phyloP scores from a whole-genome alignment of 2,888 invertebrate species.

The Ashinkailepas kermadecensis region DNA sequence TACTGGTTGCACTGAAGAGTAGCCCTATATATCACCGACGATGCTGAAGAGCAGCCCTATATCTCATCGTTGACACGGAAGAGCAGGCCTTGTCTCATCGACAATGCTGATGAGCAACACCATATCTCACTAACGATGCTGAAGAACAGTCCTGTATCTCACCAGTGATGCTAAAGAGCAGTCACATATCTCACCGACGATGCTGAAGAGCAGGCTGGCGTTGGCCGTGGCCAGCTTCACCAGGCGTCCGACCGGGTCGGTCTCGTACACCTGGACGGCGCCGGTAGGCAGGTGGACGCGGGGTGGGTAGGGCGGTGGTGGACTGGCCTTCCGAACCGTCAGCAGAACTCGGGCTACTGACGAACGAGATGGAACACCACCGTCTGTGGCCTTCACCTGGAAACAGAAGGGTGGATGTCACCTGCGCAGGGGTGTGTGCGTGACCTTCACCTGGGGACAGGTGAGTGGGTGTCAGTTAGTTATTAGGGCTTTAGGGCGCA shows the following conservation, averaged over 20 bases:
- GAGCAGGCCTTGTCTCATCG: too few species aligned
- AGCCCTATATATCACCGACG: constrained; percentile 39
- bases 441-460: constrained; percentile 60
- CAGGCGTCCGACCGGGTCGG: constrained; percentile 74
- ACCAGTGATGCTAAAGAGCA: too few species aligned
- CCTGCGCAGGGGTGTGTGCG: constrained; percentile 36
- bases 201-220: constrained; percentile 74
- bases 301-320: constrained; percentile 49
- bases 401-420: constrained; percentile 2
- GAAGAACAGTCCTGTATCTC: constrained; percentile 60
- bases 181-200: not conserved
- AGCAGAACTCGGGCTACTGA: constrained; percentile 68
- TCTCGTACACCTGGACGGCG: constrained; percentile 41
- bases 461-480: too few species aligned
- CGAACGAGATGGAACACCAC: constrained; percentile 63
- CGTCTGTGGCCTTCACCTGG: constrained; percentile 74
- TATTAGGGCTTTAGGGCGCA: too few species aligned
- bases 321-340: constrained; percentile 53
- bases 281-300: not conserved
- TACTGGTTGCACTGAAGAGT: too few species aligned
- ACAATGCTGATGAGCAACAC: too few species aligned
- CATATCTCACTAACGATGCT: constrained; percentile 54
- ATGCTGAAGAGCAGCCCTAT: constrained; percentile 75
- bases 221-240: constrained; percentile 75
- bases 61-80: too few species aligned